phyloP scores from a whole-genome alignment of 2,797 vertebrate species.

The Pterois miles region DNA sequence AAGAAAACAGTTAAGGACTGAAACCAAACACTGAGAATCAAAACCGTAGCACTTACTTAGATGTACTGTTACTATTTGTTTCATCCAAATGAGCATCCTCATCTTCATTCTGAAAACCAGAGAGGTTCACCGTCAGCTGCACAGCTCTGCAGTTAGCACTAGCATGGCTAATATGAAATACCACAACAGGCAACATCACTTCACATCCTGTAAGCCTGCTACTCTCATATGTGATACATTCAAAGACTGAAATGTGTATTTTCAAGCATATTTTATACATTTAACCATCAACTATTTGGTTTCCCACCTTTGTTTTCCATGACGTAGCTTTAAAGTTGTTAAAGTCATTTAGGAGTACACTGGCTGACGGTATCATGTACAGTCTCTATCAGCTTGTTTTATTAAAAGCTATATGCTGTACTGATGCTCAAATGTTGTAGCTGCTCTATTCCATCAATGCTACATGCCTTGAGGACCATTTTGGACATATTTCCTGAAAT shows the following conservation, averaged over 20 bases:
- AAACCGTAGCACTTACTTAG: constrained; percentile 52
- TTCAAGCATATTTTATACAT: neutral
- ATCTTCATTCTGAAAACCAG: constrained; percentile 75
- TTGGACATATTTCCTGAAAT: neutral
- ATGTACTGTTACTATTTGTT: constrained; percentile 33
- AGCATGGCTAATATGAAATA: neutral
- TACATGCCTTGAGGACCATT: too few relatives aligned
- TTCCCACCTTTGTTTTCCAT: neutral
- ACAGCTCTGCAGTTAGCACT: neutral
- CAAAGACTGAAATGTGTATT: neutral
- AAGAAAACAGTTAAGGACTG: neutral
- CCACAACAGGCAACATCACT: neutral
- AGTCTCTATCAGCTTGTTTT: neutral
- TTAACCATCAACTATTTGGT: neutral
- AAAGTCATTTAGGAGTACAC: neutral
- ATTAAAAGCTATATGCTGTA: too few relatives aligned
- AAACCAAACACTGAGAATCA: neutral
- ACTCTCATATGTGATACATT: too few relatives aligned
- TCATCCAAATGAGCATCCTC: constrained; percentile 55
- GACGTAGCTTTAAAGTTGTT: neutral
- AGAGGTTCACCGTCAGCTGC: neutral
- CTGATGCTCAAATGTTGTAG: too few relatives aligned
- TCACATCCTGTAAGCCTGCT: neutral
- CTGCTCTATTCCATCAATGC: too few relatives aligned
- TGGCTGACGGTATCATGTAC: neutral